Percentiles rank a stretch among this genome's conserved stretches.
Evolutionary conservation across 2,113 vertebrate genomes (phyloP).

Genomic region (Elachura formosa): DNA sequence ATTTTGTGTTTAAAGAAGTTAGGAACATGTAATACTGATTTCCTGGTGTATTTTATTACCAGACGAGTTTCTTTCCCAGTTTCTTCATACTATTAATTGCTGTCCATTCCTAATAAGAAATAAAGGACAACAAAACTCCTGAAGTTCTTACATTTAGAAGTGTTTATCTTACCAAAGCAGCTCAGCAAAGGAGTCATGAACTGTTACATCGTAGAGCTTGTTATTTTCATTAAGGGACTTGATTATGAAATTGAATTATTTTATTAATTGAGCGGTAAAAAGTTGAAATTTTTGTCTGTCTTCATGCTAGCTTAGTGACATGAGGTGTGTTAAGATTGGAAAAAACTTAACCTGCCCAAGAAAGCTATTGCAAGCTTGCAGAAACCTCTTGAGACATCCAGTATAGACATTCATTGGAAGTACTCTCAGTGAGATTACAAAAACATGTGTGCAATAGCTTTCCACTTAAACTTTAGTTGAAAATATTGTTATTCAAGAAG

Average conservation of each 20-base stretch:
- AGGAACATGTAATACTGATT: not conserved
- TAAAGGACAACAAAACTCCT: not conserved
- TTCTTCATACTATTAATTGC: not conserved
- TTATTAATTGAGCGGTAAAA: not conserved
- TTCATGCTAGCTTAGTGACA: not conserved
- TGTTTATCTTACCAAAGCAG: not conserved
- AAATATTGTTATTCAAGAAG: not conserved
- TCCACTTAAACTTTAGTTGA: not conserved
- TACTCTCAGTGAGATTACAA: not conserved
- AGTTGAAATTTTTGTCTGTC: not conserved
- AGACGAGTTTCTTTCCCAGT: not conserved
- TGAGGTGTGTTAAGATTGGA: not conserved
- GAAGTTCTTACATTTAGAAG: not conserved
- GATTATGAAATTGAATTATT: not conserved
- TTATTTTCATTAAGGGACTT: not conserved
- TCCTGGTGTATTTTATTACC: not conserved
- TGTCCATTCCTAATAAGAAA: not conserved
- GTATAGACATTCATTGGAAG: not conserved
- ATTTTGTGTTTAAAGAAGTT: not conserved
- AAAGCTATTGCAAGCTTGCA: not conserved
- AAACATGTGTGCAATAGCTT: not conserved
- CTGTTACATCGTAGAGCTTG: not conserved
- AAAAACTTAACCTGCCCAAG: not conserved
- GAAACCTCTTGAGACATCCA: not conserved
- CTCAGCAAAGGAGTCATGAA: not conserved